Percentiles rank a stretch among this genome's conserved stretches.
Conservation (phyloP, 1,140 invertebrate genomes). For the Dreissena rostriformis region DNA sequence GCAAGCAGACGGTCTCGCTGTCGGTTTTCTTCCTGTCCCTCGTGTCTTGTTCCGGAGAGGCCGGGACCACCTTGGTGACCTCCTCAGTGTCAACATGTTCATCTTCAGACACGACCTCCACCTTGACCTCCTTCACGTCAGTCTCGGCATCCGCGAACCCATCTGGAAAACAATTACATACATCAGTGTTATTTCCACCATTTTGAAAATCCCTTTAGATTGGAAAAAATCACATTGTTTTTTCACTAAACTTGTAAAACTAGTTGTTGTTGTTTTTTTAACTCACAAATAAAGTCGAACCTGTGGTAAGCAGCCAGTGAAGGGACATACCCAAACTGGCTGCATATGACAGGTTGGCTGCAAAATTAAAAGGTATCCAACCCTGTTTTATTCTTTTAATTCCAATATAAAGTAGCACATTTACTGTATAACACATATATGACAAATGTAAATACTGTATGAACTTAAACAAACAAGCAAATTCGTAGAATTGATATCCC, state of each 20-base stretch:
- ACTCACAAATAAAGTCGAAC: too few relatives aligned
- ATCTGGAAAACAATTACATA: conserved; percentile 3
- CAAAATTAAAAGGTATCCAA: too few relatives aligned
- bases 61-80: conserved; percentile 31
- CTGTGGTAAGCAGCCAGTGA: too few relatives aligned
- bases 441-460: too few relatives aligned
- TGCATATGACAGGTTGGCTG: too few relatives aligned
- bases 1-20: conserved; percentile 53
- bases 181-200: not conserved
- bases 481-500: too few relatives aligned
- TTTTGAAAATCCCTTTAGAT: not conserved
- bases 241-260: not conserved
- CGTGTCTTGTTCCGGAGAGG: conserved; percentile 9
- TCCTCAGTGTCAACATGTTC: conserved; percentile 30
- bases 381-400: too few relatives aligned
- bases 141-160: not conserved
- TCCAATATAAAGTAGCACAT: too few relatives aligned
- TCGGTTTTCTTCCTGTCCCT: not conserved
- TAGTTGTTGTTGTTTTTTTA: not conserved
- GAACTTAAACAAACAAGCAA: too few relatives aligned
- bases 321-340: too few relatives aligned
- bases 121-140: conserved; percentile 4
- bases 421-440: too few relatives aligned
- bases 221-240: not conserved
- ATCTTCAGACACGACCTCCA: conserved; percentile 40